These are phyloP conservation scores for Oostethus manadensis DNA, from an alignment of 2,113 vertebrate species.

Conservation along the genomic window DNA sequence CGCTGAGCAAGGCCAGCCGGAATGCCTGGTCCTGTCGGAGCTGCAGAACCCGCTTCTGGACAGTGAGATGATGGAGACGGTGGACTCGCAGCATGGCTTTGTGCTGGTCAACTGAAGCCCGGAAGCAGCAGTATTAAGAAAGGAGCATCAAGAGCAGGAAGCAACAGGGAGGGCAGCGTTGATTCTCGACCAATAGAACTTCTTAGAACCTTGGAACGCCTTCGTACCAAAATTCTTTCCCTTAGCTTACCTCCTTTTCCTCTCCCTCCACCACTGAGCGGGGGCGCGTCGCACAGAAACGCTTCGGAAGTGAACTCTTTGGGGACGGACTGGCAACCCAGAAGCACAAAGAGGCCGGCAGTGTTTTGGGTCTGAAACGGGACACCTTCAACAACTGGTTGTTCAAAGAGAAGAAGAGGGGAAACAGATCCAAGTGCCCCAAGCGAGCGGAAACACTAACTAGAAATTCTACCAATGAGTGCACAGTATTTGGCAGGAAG, in stretches of 20 bases:
- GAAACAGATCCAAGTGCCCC: slow-evolving; percentile 38
- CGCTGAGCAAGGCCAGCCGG: slow-evolving; percentile 51
- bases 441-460: not conserved
- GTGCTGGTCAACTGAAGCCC: slow-evolving; percentile 87
- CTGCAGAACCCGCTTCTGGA: slow-evolving; percentile 81
- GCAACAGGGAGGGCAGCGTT: slow-evolving; percentile 56
- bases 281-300: slow-evolving; percentile 18
- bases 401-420: slow-evolving; percentile 26
- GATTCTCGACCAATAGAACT: slow-evolving; percentile 49
- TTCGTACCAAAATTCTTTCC: slow-evolving; percentile 60
- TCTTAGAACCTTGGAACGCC: slow-evolving; percentile 56
- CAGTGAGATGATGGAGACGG: slow-evolving; percentile 97
- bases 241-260: slow-evolving; percentile 61
- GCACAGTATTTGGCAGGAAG: slow-evolving; percentile 4
- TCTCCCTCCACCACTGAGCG: slow-evolving; percentile 24
- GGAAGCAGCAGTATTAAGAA: slow-evolving; percentile 60
- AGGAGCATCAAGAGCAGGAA: slow-evolving; percentile 47
- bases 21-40: slow-evolving; percentile 73
- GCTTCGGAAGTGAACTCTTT: slow-evolving; percentile 36
- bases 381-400: slow-evolving; percentile 34
- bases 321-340: slow-evolving; percentile 37
- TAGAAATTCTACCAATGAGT: slow-evolving; percentile 16
- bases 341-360: slow-evolving; percentile 58
- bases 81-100: slow-evolving; percentile 92
- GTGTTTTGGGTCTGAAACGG: slow-evolving; percentile 57